These are phyloP conservation scores for Chaitophorus viminalis DNA, from an alignment of 2,888 invertebrate species.

Conservation along the genomic window DNA sequence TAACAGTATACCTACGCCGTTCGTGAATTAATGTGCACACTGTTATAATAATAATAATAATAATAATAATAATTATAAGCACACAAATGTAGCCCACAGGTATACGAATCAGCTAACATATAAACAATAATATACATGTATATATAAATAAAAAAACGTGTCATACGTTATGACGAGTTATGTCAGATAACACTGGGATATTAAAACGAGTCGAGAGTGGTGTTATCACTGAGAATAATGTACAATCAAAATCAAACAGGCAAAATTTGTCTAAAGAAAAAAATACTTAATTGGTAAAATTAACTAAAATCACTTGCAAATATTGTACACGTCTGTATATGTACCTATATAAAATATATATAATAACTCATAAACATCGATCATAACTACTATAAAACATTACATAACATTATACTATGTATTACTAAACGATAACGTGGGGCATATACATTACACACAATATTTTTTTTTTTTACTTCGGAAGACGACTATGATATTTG, in stretches of 20 bases:
- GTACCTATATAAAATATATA: neutral
- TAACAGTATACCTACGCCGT: no score
- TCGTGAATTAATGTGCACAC: no score
- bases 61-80: neutral
- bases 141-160: no score
- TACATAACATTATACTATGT: neutral
- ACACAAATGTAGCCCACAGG: no score
- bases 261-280: neutral
- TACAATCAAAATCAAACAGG: neutral
- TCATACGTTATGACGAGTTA: no score
- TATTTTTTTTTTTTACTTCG: slow-evolving; percentile 1
- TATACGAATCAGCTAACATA: no score
- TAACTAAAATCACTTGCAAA: slow-evolving; percentile 9
- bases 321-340: neutral
- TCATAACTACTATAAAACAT: neutral
- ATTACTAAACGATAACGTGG: neutral
- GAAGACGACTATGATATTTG: slow-evolving; percentile 61
- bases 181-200: no score
- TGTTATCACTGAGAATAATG: neutral
- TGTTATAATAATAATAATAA: neutral
- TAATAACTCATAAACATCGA: slow-evolving; percentile 28
- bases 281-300: slow-evolving; percentile 48
- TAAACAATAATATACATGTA: no score
- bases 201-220: no score
- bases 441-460: neutral